Conservation (phyloP, 30 jellyfish, hydroid and myxozoan species). For the Pseudorhiza aurosa region DNA sequence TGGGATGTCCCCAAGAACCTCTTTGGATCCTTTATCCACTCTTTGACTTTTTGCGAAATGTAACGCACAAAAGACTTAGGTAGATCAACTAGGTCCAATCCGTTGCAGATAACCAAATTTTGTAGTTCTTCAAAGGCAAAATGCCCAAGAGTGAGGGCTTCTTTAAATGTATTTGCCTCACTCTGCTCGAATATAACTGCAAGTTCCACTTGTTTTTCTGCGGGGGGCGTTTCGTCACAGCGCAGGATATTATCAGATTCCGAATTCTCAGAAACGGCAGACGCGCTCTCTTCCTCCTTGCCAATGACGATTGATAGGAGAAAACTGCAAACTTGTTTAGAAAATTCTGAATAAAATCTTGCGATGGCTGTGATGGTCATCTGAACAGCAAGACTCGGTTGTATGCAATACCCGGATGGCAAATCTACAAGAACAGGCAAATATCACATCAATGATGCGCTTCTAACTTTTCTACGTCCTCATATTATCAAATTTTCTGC, state of each 20-base stretch:
- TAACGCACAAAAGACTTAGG: not conserved
- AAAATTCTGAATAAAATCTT: not conserved
- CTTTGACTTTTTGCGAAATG: not conserved
- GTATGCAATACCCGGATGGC: conserved; percentile 44
- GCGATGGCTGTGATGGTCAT: conserved; percentile 16
- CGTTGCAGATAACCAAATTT: not conserved
- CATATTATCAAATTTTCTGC: too few relatives aligned
- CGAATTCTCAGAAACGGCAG: not conserved
- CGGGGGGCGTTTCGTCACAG: not conserved
- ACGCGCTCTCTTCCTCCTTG: not conserved
- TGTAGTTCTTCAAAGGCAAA: conserved; percentile 58
- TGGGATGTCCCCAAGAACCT: not conserved
- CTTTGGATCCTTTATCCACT: not conserved
- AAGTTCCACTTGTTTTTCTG: not conserved
- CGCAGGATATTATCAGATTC: not conserved
- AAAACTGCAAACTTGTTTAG: not conserved
- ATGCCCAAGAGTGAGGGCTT: conserved; percentile 41
- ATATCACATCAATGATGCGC: too few relatives aligned
- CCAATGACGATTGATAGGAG: conserved; percentile 13
- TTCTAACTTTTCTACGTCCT: too few relatives aligned
- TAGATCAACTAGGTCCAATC: not conserved
- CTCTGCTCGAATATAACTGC: conserved; percentile 39
- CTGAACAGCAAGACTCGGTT: conserved; percentile 47
- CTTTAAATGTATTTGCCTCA: conserved; percentile 47
- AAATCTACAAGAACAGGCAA: not conserved